Conservation (phyloP, 2,888 invertebrate species). For the Calameuta pallipes region DNA sequence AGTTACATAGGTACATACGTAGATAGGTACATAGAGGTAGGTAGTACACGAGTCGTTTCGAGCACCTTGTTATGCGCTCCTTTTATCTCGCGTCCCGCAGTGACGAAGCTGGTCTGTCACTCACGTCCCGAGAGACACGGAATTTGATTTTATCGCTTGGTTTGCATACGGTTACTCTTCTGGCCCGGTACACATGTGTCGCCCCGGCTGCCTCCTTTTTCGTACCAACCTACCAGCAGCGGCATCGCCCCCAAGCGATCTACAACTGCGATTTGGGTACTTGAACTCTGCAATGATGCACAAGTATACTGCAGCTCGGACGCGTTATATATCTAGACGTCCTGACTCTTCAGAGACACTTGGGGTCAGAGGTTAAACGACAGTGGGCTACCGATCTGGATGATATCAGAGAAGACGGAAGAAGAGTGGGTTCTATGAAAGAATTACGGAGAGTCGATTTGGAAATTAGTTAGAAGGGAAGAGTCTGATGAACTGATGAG, state of each 20-base stretch:
- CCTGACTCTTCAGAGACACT: background rate
- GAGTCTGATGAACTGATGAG: background rate
- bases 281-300: background rate
- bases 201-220: conserved; percentile 27
- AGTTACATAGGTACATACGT: background rate
- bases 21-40: background rate
- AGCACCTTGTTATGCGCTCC: conserved; percentile 54
- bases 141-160: conserved; percentile 12
- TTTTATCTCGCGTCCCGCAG: conserved; percentile 53
- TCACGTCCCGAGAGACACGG: conserved; percentile 42
- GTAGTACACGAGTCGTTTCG: conserved; percentile 22
- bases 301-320: background rate
- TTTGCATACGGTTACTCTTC: conserved; percentile 13
- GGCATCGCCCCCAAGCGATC: background rate
- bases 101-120: conserved; percentile 55
- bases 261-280: background rate
- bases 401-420: background rate
- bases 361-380: background rate
- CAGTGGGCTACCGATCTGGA: background rate
- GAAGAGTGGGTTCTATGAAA: background rate
- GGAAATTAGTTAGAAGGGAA: background rate
- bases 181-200: conserved; percentile 31
- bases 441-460: background rate
- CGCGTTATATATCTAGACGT: background rate
- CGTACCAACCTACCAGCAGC: conserved; percentile 17